Percentiles rank a stretch among this genome's conserved stretches.
These are phyloP conservation scores for Brachionus plicatilis DNA, from an alignment of 1,140 invertebrate species.

Conservation along the genomic window DNA sequence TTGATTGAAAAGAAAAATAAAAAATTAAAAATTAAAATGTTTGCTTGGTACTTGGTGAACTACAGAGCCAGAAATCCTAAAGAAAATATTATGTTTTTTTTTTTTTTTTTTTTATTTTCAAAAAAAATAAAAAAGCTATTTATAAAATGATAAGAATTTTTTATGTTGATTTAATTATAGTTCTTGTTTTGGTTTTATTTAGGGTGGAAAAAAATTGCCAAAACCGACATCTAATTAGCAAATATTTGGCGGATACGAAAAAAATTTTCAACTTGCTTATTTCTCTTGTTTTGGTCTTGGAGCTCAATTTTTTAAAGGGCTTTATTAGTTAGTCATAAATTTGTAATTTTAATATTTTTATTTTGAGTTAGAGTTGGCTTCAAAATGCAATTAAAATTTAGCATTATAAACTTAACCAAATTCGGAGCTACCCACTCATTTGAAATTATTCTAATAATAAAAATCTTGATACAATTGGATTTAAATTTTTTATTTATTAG, in stretches of 20 bases:
- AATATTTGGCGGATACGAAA: not conserved
- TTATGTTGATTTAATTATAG: constrained; percentile 9
- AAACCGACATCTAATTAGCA: not conserved
- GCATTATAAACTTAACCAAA: constrained; percentile 11
- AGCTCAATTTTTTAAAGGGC: not conserved
- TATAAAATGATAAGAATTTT: constrained; percentile 11
- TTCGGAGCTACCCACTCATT: too few relatives aligned
- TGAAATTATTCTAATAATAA: too few relatives aligned
- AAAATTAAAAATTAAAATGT: not conserved
- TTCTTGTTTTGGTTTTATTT: not conserved
- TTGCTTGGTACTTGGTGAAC: not conserved
- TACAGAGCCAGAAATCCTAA: not conserved
- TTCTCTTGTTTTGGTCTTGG: not conserved
- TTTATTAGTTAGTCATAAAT: not conserved
- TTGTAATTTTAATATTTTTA: constrained; percentile 5
- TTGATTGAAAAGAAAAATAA: not conserved
- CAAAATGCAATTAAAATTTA: not conserved
- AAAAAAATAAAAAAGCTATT: not conserved
- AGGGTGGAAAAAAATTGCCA: not conserved
- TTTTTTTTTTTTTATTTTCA: not conserved
- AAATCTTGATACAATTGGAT: not conserved
- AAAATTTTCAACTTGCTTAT: not conserved
- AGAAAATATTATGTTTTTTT: not conserved
- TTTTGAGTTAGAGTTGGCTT: not conserved
- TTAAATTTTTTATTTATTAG: not conserved